Evolutionary conservation across 2,797 vertebrate genomes (phyloP).

Genomic region (Cuculus canorus): DNA sequence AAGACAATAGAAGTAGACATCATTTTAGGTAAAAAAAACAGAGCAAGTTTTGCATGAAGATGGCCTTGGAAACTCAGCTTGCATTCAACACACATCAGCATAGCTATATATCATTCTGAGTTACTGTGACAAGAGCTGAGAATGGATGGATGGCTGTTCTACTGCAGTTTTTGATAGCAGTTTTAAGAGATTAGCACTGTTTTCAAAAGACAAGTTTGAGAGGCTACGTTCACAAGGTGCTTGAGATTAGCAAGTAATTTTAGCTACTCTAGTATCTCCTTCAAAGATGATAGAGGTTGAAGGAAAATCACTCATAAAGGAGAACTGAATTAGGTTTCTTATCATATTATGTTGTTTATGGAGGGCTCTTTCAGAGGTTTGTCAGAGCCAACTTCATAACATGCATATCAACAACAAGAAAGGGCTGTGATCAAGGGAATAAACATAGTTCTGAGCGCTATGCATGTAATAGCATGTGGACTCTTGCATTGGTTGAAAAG

Average conservation of each 20-base stretch:
- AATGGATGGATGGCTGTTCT: neutral
- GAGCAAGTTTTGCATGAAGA: neutral
- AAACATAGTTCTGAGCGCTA: neutral
- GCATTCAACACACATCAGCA: neutral
- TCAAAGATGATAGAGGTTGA: neutral
- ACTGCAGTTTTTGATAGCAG: neutral
- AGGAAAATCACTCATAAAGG: neutral
- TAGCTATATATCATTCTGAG: neutral
- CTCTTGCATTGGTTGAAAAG: neutral
- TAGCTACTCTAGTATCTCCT: neutral
- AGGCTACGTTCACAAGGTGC: neutral
- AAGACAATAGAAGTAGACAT: neutral
- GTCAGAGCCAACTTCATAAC: neutral
- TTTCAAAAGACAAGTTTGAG: neutral
- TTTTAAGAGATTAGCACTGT: neutral
- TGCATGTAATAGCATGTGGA: neutral
- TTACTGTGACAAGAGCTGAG: neutral
- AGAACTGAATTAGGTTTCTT: constrained; percentile 4
- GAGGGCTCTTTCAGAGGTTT: neutral
- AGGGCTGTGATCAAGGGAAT: neutral
- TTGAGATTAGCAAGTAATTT: neutral
- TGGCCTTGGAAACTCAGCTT: neutral
- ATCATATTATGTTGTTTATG: neutral
- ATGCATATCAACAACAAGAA: neutral
- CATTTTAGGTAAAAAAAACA: neutral